Conservation (phyloP, 2,797 vertebrate species). For the Mus spretus region DNA sequence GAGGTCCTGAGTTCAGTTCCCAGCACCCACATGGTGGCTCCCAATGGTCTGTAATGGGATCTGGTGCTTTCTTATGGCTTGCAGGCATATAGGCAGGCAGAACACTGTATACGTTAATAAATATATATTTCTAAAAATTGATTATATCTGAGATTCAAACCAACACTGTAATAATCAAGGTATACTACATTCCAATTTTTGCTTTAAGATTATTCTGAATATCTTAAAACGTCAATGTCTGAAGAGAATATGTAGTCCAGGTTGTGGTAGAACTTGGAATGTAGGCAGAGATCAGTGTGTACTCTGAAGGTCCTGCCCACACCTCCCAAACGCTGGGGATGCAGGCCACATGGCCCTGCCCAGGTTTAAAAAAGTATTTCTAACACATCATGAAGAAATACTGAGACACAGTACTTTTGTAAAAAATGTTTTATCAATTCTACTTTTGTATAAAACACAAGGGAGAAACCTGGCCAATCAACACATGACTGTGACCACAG, state of each 20-base stretch:
- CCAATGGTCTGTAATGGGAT: not conserved
- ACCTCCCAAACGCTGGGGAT: not conserved
- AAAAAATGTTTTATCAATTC: constrained; percentile 97
- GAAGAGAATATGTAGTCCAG: constrained; percentile 21
- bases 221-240: constrained; percentile 42
- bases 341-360: no score
- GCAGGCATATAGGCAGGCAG: not conserved
- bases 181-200: not conserved
- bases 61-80: not conserved
- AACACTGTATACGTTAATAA: not conserved
- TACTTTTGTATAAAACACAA: constrained; percentile 97
- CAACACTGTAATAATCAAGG: not conserved
- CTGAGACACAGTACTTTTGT: constrained; percentile 88
- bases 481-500: constrained; percentile 91
- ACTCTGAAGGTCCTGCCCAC: not conserved
- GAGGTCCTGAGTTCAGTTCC: not conserved
- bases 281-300: not conserved
- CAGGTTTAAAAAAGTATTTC: constrained; percentile 62
- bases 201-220: constrained; percentile 40
- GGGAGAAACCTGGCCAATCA: constrained; percentile 94
- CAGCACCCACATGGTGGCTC: not conserved
- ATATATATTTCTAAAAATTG: not conserved
- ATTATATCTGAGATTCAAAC: not conserved
- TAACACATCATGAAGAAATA: constrained; percentile 75
- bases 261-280: not conserved